Evolutionary conservation across 92 coral and sea anemone species (phyloP).

Genomic region (Porites cylindrica): DNA sequence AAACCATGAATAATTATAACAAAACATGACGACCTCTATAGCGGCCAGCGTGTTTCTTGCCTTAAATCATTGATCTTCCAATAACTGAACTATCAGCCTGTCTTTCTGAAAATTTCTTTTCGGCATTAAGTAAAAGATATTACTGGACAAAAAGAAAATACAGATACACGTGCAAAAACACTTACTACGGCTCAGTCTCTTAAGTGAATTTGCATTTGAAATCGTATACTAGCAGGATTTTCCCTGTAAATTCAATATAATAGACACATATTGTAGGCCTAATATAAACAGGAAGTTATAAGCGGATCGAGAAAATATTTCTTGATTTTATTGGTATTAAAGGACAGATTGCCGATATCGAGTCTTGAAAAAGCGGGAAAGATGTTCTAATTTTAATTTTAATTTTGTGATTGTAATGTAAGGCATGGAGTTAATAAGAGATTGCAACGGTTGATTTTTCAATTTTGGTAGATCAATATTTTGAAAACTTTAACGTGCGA

Average conservation of each 20-base stretch:
- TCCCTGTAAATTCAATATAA: neutral
- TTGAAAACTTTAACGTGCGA: neutral
- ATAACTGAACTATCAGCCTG: neutral
- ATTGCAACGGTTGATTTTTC: neutral
- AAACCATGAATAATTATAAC: neutral
- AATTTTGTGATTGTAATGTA: neutral
- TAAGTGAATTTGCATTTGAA: conserved; percentile 30
- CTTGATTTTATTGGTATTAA: neutral
- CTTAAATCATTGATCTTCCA: neutral
- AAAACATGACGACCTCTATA: neutral
- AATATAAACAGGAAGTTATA: conserved; percentile 48
- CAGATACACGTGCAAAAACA: neutral
- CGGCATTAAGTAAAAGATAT: neutral
- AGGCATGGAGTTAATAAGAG: neutral
- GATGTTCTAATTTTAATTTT: neutral
- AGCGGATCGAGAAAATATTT: neutral
- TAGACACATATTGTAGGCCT: conserved; percentile 1
- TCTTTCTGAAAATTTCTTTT: neutral
- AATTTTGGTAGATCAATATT: neutral
- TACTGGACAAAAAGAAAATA: neutral
- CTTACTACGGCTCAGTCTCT: neutral
- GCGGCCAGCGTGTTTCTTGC: neutral
- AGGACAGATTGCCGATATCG: neutral
- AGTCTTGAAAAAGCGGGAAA: neutral
- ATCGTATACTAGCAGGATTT: conserved; percentile 11